Evolutionary conservation across 1,140 invertebrate genomes (phyloP).

Genomic region (Trachymyrmex cornetzi): DNA sequence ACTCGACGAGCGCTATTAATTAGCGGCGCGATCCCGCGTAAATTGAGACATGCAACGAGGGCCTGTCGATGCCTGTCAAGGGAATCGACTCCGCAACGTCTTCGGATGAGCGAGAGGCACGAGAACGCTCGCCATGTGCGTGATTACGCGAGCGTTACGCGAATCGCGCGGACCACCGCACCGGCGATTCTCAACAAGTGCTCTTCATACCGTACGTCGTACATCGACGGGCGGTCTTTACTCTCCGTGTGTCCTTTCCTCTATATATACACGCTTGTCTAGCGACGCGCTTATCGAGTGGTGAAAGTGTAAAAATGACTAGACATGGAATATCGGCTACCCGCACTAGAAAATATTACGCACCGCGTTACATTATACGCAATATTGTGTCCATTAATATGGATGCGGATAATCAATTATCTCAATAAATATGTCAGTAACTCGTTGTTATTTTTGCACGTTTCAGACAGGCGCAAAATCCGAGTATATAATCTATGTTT

Average conservation of each 20-base stretch:
- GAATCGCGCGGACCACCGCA: background rate
- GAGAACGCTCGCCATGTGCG: conserved; percentile 33
- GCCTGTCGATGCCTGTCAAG: conserved; percentile 53
- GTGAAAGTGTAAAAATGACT: conserved; percentile 48
- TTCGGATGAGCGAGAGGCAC: conserved; percentile 12
- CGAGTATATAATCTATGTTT: background rate
- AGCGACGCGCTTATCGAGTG: conserved; percentile 13
- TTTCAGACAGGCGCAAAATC: conserved; percentile 3
- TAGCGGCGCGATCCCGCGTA: conserved; percentile 52
- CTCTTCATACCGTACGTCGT: conserved; percentile 40
- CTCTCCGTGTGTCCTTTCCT: background rate
- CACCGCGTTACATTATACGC: background rate
- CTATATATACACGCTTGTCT: too few relatives aligned
- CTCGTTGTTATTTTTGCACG: background rate
- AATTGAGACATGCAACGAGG: conserved; percentile 51
- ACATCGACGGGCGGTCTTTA: background rate
- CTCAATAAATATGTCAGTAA: conserved; percentile 12
- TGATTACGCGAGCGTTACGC: conserved; percentile 25
- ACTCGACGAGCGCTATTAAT: conserved; percentile 56
- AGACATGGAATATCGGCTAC: conserved; percentile 20
- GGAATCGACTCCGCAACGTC: conserved; percentile 13
- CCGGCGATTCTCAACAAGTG: conserved; percentile 30
- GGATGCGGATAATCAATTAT: conserved; percentile 33
- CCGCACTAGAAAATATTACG: background rate
- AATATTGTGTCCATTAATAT: conserved; percentile 25